These are phyloP conservation scores for Hypotaenidia philippensis DNA, from an alignment of 2,797 vertebrate species.

Conservation along the genomic window DNA sequence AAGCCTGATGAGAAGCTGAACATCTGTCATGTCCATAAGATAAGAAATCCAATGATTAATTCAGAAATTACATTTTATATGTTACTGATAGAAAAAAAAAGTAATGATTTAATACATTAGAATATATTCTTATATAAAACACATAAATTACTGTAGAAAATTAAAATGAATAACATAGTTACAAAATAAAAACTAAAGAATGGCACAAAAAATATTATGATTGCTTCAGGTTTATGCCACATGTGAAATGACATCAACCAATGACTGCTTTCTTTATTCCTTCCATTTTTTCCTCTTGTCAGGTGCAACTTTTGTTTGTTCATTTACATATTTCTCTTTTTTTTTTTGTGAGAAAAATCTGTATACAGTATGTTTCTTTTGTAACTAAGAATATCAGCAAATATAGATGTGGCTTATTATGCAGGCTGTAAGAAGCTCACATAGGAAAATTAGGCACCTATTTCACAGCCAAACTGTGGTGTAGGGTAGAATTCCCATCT, in stretches of 20 bases:
- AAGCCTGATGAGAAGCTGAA: conserved; percentile 7
- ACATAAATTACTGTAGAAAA: not conserved
- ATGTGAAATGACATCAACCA: not conserved
- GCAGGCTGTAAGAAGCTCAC: not conserved
- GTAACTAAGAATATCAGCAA: not conserved
- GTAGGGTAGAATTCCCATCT: not conserved
- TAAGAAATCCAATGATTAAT: not conserved
- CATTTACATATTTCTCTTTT: accelerated
- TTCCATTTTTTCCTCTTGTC: not conserved
- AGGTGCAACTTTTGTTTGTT: not conserved
- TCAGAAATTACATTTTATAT: not conserved
- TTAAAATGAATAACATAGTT: not conserved
- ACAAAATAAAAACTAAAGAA: not conserved
- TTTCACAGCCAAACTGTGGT: not conserved
- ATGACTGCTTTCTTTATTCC: not conserved
- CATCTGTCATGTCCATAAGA: not conserved
- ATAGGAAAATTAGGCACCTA: not conserved
- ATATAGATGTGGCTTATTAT: not conserved
- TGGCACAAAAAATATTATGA: accelerated
- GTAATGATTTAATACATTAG: not conserved
- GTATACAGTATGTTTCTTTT: not conserved
- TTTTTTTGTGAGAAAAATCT: not conserved
- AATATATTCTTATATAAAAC: not conserved
- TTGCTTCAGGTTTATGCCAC: not conserved
- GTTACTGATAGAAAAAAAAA: not conserved